A percentile compares a stretch with the other conserved stretches of the same genome.
phyloP scores from a whole-genome alignment of 2,113 vertebrate genomes.

The Peromyscus maniculatus region DNA sequence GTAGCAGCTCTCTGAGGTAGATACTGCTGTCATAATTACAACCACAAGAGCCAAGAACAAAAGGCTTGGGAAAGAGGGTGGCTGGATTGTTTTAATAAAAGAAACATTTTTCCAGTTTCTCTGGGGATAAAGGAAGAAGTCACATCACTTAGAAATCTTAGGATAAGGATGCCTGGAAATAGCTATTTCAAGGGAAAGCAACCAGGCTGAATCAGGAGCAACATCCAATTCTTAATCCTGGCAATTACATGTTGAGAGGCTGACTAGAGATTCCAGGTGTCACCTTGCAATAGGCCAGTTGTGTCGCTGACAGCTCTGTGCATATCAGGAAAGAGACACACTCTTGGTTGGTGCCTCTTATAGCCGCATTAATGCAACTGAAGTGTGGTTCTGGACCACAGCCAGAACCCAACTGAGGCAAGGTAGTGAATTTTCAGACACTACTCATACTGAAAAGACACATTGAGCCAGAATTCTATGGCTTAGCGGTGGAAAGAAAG shows the following conservation, averaged over 20 bases:
- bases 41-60: not conserved
- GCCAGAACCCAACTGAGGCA: constrained; percentile 44
- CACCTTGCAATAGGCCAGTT: constrained; percentile 69
- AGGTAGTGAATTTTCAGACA: constrained; percentile 16
- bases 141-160: constrained; percentile 19
- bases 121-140: not conserved
- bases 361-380: constrained; percentile 65
- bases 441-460: not conserved
- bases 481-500: not conserved
- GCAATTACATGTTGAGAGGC: constrained; percentile 71
- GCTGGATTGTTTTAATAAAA: not conserved
- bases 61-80: not conserved
- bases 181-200: constrained; percentile 48
- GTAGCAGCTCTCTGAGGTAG: not conserved
- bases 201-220: constrained; percentile 52
- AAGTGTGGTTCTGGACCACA: constrained; percentile 70
- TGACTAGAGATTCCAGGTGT: constrained; percentile 70
- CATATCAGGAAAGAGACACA: constrained; percentile 62
- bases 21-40: not conserved
- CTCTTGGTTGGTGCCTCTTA: constrained; percentile 65
- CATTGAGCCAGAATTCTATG: not conserved
- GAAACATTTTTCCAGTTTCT: not conserved
- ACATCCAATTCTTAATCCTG: constrained; percentile 67
- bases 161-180: constrained; percentile 31
- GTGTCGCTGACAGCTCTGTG: constrained; percentile 66